phyloP scores from a whole-genome alignment of 30 jellyfish, hydroid and myxozoan genomes.

The Cassiopea andromeda region DNA sequence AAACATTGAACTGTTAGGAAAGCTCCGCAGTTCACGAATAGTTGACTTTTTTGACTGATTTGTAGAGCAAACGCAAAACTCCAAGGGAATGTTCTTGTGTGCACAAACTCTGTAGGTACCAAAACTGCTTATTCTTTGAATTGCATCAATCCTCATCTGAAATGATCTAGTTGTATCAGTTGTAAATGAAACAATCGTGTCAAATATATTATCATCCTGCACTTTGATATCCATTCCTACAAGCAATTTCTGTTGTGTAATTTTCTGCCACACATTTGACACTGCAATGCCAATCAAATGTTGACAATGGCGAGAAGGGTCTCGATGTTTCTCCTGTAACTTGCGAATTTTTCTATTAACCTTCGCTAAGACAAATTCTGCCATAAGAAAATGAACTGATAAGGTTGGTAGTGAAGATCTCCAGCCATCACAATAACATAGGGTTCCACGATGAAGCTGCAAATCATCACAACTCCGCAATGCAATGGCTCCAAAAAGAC shows the following conservation, averaged over 20 bases:
- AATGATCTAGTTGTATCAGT: constrained; percentile 8
- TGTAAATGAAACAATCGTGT: constrained; percentile 8
- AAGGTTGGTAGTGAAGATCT: constrained; percentile 37
- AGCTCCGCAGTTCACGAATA: constrained; percentile 7
- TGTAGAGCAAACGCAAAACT: constrained; percentile 47
- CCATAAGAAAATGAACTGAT: constrained; percentile 48
- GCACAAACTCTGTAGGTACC: constrained; percentile 67
- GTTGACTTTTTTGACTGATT: not conserved
- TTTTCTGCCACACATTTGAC: constrained; percentile 69
- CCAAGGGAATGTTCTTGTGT: constrained; percentile 19
- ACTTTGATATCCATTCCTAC: constrained; percentile 58
- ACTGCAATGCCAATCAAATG: constrained; percentile 40
- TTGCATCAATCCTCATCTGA: constrained; percentile 22
- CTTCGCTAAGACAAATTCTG: constrained; percentile 39
- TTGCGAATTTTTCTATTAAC: constrained; percentile 12
- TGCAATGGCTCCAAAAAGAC: constrained; percentile 54
- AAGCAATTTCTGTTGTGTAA: not conserved
- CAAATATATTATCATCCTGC: constrained; percentile 37
- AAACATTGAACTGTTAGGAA: constrained; percentile 45
- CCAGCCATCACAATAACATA: constrained; percentile 87
- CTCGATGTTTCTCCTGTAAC: constrained; percentile 7
- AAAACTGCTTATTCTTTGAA: constrained; percentile 51
- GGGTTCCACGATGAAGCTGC: constrained; percentile 55
- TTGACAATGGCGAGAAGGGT: constrained; percentile 21
- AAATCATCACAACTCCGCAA: constrained; percentile 74